phyloP scores from a whole-genome alignment of 2,113 vertebrate species.

The Prionailurus viverrinus region DNA sequence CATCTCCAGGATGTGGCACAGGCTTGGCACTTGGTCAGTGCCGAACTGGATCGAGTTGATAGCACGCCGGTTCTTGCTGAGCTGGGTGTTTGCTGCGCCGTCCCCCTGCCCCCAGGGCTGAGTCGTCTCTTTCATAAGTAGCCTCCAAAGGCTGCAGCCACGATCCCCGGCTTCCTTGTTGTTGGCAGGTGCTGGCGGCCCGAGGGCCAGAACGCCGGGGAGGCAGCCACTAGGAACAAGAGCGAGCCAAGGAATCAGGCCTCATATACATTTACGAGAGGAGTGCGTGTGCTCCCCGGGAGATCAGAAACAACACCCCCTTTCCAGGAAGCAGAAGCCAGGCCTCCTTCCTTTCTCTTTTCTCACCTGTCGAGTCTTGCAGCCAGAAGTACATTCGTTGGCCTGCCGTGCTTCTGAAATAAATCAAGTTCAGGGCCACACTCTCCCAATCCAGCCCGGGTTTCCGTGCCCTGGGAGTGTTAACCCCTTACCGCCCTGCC shows the following conservation, averaged over 20 bases:
- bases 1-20: not conserved
- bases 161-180: slow-evolving; percentile 81
- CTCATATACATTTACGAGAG: not conserved
- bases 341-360: slow-evolving; percentile 82
- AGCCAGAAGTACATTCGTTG: slow-evolving; percentile 78
- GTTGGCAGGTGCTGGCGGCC: slow-evolving; percentile 85
- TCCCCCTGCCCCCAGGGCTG: slow-evolving; percentile 36
- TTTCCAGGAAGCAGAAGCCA: slow-evolving; percentile 84
- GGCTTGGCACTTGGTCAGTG: not conserved
- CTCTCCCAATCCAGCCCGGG: slow-evolving; percentile 73
- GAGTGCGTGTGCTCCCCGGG: slow-evolving; percentile 75
- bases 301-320: slow-evolving; percentile 72
- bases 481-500: slow-evolving; percentile 62
- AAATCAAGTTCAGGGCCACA: slow-evolving; percentile 72
- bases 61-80: not conserved
- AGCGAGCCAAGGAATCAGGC: slow-evolving; percentile 60
- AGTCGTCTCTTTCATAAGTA: slow-evolving; percentile 75
- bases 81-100: not conserved
- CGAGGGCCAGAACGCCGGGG: slow-evolving; percentile 71
- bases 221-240: slow-evolving; percentile 79
- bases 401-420: slow-evolving; percentile 76
- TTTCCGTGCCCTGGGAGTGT: slow-evolving; percentile 69
- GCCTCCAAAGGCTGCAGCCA: slow-evolving; percentile 74
- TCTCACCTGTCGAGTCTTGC: slow-evolving; percentile 86
- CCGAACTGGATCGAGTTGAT: not conserved